Evolutionary conservation across 2,797 vertebrate species (phyloP).

Genomic region (Pelochelys cantorii): DNA sequence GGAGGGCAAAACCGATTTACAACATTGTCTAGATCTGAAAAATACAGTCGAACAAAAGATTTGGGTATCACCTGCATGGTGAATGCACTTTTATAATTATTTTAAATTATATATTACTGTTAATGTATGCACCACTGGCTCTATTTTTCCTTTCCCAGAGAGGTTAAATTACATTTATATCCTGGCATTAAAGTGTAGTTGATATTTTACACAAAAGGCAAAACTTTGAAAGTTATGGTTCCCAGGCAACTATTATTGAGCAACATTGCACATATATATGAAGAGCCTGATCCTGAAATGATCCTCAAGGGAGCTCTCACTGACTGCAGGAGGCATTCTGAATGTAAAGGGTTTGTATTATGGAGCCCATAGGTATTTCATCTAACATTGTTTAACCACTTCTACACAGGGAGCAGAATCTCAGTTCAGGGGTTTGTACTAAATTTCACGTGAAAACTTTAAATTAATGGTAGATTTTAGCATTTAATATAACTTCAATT

Average conservation of each 20-base stretch:
- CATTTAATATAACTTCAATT: background rate
- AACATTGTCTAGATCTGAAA: background rate
- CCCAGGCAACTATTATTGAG: background rate
- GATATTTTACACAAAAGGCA: background rate
- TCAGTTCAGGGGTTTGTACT: background rate
- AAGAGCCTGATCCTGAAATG: background rate
- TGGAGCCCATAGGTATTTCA: background rate
- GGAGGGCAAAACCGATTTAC: background rate
- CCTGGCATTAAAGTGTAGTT: background rate
- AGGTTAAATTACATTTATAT: background rate
- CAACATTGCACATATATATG: background rate
- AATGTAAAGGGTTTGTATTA: background rate
- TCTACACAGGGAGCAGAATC: fast-evolving
- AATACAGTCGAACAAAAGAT: background rate
- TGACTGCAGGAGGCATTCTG: background rate
- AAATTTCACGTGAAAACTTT: background rate
- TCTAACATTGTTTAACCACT: background rate
- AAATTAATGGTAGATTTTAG: background rate
- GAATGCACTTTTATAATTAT: background rate
- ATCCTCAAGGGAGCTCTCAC: background rate
- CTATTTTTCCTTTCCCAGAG: background rate
- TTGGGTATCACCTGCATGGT: background rate
- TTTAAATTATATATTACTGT: background rate
- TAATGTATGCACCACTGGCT: background rate
- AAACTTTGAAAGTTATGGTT: background rate